Evolutionary conservation across 2,888 invertebrate species (phyloP).

Genomic region (Drosophila paranaensis): DNA sequence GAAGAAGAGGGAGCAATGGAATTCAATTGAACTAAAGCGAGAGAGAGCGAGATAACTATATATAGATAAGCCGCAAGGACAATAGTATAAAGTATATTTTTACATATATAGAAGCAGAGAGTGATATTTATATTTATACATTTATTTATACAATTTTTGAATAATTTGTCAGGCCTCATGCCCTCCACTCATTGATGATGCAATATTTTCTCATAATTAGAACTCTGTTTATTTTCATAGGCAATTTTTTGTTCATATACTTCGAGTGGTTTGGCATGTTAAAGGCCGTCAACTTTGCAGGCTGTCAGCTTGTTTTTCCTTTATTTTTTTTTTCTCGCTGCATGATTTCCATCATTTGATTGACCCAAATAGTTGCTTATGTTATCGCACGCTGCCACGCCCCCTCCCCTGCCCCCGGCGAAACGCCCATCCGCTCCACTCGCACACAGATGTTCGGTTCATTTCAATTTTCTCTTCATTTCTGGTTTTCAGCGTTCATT

Average conservation of each 20-base stretch:
- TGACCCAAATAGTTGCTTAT: conserved; percentile 19
- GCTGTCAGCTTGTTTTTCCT: neutral
- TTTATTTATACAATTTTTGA: neutral
- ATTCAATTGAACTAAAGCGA: no score
- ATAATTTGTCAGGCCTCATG: neutral
- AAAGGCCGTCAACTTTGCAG: neutral
- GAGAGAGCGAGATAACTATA: neutral
- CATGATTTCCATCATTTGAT: neutral
- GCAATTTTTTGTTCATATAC: no score
- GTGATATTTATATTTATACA: neutral
- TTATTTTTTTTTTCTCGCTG: neutral
- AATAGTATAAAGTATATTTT: no score
- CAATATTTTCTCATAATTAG: neutral
- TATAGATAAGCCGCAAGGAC: no score
- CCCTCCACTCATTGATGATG: neutral
- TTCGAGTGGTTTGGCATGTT: neutral
- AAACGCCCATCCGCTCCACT: neutral
- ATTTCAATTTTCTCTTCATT: conserved; percentile 11
- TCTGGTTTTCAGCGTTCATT: conserved; percentile 5
- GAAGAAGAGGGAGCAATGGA: neutral
- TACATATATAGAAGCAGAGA: neutral
- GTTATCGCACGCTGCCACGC: neutral
- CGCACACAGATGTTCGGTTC: neutral
- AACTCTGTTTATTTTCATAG: neutral
- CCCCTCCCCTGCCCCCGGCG: no score